Conservation (phyloP, 2,113 vertebrate genomes). For the Nansenia antarctica region DNA sequence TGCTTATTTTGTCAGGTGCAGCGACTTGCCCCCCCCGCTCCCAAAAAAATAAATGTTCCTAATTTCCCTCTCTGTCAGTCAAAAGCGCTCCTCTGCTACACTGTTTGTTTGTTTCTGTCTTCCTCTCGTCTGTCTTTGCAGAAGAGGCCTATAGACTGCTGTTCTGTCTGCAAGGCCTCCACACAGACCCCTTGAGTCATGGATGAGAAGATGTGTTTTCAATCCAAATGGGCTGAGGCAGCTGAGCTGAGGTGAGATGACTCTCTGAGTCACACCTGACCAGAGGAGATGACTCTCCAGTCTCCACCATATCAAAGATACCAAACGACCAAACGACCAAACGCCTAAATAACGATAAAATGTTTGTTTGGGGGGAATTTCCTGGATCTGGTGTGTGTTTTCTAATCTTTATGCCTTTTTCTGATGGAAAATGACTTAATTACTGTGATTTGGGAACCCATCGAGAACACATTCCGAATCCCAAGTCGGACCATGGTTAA, state of each 20-base stretch:
- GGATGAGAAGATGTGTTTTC: constrained; percentile 1
- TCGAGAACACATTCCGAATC: no score
- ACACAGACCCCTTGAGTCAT: constrained; percentile 11
- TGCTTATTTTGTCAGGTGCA: constrained; percentile 80
- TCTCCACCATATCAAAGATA: no score
- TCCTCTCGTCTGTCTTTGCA: constrained; percentile 14
- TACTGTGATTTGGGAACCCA: no score
- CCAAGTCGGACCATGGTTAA: no score
- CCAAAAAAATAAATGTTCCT: constrained; percentile 31
- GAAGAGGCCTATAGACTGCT: neutral
- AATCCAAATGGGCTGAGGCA: neutral
- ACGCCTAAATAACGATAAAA: no score
- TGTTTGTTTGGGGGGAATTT: no score
- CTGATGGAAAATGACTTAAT: no score
- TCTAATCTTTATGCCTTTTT: no score
- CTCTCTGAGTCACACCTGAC: constrained; percentile 3
- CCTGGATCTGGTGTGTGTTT: no score
- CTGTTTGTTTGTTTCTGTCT: constrained; percentile 28
- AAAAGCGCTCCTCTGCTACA: constrained; percentile 36
- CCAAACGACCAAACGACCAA: no score
- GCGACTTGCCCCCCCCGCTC: constrained; percentile 10
- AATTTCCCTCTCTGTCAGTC: constrained; percentile 47
- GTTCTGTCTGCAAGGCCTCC: constrained; percentile 10
- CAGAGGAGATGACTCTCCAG: neutral
- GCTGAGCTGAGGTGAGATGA: no score